Base-by-base conservation (phyloP, 2,113 vertebrate species). In the Pleuronectes platessa region DNA sequence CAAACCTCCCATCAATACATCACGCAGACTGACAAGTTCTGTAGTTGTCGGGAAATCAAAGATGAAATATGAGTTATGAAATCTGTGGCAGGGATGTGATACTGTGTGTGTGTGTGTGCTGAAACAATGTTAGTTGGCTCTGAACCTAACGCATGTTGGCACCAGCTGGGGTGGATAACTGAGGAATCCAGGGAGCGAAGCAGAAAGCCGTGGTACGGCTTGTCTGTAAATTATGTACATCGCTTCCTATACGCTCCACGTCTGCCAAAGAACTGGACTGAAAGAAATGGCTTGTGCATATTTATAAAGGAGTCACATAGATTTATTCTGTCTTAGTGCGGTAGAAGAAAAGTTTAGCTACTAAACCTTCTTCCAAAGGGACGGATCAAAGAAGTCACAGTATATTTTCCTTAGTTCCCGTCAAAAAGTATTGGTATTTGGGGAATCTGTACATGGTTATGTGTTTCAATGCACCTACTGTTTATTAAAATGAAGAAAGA, bases 1-100 rank as follows among this genome's bases (percentile, higher is more conserved):
- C 79, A 79, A 77, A 73, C 17, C 72, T 68, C 3, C 12, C 35
- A 81, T 88, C 75, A 84, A 89, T 92, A 84, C 75, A 87, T 88
- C 74, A 89, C 80, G 77, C 21, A 26, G 21, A 62, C 61, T 84
- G 86, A 88, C 87, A 74, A 81, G 81, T 75, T 66, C 59, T 79
- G 26, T 65, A 85, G 74, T 74, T 72, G 71, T 86, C 79, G 82
- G 86, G 45, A 82, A 86, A 84, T 89, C 86, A 78, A 42, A 40
- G 55, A 54, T 84, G 60, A 85, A 85, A 82, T 80, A 84, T 85
- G 45, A 85, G 81, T 90, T 76, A 81, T 76, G 24, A 65, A 88
- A 82, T 42, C 69, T 78, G 42, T 72, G 45, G 63, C 59, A 60
- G 61, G 54, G 60, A 62, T 55, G 70, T 13, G 17, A 75, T 68